Base-by-base conservation (phyloP, 1,140 invertebrate genomes). In the Acyrthosiphon pisum region DNA sequence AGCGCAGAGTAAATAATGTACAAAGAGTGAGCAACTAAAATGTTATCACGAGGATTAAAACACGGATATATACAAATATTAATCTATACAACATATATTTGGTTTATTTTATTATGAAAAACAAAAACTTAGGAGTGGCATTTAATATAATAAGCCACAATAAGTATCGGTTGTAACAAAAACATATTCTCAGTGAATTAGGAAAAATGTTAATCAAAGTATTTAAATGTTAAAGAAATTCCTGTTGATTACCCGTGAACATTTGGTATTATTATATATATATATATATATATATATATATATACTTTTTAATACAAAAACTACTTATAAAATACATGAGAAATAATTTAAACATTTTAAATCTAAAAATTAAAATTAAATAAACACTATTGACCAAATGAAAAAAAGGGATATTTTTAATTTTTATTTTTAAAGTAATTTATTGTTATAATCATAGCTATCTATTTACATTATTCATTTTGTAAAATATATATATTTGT, bases 381-480 rank as follows among this genome's bases (percentile, higher is more conserved):
- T 56, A 60, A 90, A 35, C 20, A 86, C 91, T 86, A 93, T 84
- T n/a, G n/a, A 91, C 44, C 76, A 83, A 81, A 53, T 46, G 37
- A 93, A 92, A 76, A 76, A 81, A 92, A 53, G 22, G 76, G 46
- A 48, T 50, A 30, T 83, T 37, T 84, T 41, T 84, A 50, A 56
- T 48, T 53, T 53, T 86, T 41, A 56, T 86, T 93, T 93, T 84
- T 48, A 86, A 84, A 35, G 91, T 93, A 93, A 93, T 93, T 93
- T 86, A 93, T 93, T 93, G 48, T 93, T 93, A 93, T 86, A 93
- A 93, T 86, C 48, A 56, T 84, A 86, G 35, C 48, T 93, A 93
- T 93, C 48, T 93, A 93, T 93, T 93, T 93, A 93, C 91, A 93
- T 93, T 93, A 93, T 86, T 86, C 23, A 93, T 86, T 83, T 86